Base-by-base conservation (phyloP, 2,888 invertebrate species). In the Temnothorax ravouxi region DNA sequence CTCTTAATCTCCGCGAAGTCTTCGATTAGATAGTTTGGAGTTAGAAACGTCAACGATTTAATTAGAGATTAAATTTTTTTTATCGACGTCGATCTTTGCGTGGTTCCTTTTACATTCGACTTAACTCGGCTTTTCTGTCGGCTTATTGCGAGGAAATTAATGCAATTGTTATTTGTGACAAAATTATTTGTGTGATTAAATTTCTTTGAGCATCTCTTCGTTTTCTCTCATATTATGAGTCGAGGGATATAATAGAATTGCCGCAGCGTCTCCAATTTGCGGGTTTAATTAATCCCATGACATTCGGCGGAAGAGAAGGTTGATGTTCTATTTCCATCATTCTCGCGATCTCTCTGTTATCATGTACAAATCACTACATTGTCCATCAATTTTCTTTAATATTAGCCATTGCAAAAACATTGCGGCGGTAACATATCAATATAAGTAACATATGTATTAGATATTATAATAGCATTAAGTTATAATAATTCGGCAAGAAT, bases 261-360 rank as follows among this genome's bases (percentile, higher is more conserved):
- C 8, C n/a, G 25, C 71, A 21, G 21, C 15, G 21, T 72, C n/a
- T 61, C 18, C 21, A 71, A 71, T 71, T 56, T 38, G 34, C 6
- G 9, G 47, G 4, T 59, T 79, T 79, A 79, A 79, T 80, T 80
- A 61, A 80, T 50, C n/a, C 15, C 8, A 21, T 80, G 59, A 80
- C 38, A 72, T 61, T 80, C 61, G 34, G 2, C 47, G 25, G 8
- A 80, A 47, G 47, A 80, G 34, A 38, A 47, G 4, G 18, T 47
- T 59, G 8, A 71, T 2, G 21, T 80, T 71, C 21, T 61, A 80
- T 61, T 80, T 61, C 34, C 21, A 44, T 59, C 21, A 44, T 59
- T 21, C n/a, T 47, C 47, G 15, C 47, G 15, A 71, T 47, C n/a
- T 47, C n/a, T 66, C 15, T 61, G 47, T 29, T 69, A 34, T 69